Conservation (phyloP, 2,113 vertebrate species). For the Xiphorhynchus elegans region DNA sequence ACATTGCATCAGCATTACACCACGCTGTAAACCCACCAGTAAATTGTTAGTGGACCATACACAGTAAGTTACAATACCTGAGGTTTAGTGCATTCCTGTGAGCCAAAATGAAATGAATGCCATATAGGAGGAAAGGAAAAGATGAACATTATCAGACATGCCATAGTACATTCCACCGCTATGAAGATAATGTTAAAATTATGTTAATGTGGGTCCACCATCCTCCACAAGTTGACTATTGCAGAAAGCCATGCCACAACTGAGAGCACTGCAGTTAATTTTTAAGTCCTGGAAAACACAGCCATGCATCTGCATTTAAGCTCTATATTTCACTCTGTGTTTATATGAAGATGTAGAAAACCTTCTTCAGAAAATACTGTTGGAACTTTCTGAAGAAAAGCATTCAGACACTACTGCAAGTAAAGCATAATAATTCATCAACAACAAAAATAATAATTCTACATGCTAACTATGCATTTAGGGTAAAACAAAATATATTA, state of each 20-base stretch:
- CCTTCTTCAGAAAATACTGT: conserved; percentile 8
- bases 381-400: conserved; percentile 1
- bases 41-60: conserved; percentile 72
- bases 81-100: conserved; percentile 96
- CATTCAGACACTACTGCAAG: not conserved
- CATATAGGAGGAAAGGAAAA: conserved; percentile 89
- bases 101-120: conserved; percentile 91
- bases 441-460: not conserved
- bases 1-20: conserved; percentile 19
- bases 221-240: not conserved
- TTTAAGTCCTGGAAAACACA: not conserved
- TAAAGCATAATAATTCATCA: not conserved
- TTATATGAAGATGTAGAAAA: not conserved
- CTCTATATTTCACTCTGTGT: not conserved
- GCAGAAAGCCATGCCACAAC: conserved; percentile 55
- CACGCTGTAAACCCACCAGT: conserved; percentile 54
- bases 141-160: conserved; percentile 89
- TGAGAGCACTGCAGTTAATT: not conserved
- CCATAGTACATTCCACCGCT: conserved; percentile 71
- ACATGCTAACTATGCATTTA: not conserved
- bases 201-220: conserved; percentile 45
- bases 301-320: conserved; percentile 15
- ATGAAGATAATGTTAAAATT: conserved; percentile 71
- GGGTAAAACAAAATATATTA: not conserved
- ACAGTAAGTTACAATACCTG: conserved; percentile 91